These are phyloP conservation scores for Pithys albifrons DNA, from an alignment of 2,113 vertebrate genomes.

Conservation along the genomic window DNA sequence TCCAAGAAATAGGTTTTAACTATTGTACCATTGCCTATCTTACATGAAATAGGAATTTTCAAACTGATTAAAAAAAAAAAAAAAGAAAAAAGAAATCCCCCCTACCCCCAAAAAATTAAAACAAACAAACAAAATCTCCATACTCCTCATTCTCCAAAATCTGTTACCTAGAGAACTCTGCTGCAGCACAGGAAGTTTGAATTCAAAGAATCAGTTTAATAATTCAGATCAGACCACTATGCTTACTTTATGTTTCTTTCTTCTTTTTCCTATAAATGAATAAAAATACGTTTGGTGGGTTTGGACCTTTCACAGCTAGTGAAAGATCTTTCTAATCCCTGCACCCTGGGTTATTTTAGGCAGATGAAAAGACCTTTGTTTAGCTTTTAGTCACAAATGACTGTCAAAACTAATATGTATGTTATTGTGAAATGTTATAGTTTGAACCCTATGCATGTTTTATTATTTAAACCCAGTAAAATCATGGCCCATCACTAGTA, in stretches of 20 bases:
- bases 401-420: not conserved
- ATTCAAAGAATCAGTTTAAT: not conserved
- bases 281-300: not conserved
- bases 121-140: not conserved
- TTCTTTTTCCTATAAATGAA: not conserved
- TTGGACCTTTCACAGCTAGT: not conserved
- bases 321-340: not conserved
- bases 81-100: too few species aligned
- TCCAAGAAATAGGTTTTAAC: not conserved
- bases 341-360: not conserved
- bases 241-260: not conserved
- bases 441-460: not conserved
- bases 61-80: not conserved
- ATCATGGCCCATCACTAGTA: not conserved
- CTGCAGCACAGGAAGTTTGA: not conserved
- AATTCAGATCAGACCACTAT: not conserved
- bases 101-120: accelerated
- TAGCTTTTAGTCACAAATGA: not conserved
- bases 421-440: not conserved
- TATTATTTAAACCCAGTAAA: not conserved
- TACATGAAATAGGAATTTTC: not conserved
- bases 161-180: not conserved
- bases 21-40: not conserved
- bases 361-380: not conserved
- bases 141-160: not conserved